phyloP scores from a whole-genome alignment of 2,797 vertebrate genomes.

The Columba guinea region DNA sequence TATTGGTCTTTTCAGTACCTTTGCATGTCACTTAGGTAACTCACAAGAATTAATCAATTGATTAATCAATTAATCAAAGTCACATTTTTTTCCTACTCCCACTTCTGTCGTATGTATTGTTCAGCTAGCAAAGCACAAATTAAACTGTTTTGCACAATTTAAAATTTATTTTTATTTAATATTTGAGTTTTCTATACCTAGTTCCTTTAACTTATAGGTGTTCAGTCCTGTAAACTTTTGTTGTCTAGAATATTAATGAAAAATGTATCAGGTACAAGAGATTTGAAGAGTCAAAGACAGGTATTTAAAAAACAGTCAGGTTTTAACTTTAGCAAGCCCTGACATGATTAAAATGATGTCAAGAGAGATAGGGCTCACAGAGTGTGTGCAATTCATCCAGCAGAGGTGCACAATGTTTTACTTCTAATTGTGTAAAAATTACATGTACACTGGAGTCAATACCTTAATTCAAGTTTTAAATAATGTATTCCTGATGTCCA shows the following conservation, averaged over 20 bases:
- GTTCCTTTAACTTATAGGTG: neutral
- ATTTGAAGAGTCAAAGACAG: neutral
- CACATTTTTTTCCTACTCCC: neutral
- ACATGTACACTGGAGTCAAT: neutral
- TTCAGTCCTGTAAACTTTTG: neutral
- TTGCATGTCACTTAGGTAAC: neutral
- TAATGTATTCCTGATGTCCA: neutral
- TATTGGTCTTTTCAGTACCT: neutral
- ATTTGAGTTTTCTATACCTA: neutral
- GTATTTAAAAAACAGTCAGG: neutral
- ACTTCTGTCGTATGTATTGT: fast-evolving
- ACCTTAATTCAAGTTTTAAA: neutral
- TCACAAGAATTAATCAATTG: neutral
- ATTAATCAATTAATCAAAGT: neutral
- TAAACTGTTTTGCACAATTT: neutral
- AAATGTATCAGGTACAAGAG: neutral
- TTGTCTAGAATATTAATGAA: neutral
- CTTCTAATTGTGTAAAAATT: neutral
- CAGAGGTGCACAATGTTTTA: neutral
- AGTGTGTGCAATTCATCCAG: neutral
- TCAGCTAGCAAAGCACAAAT: neutral
- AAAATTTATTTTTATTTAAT: neutral
- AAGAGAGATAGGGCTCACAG: neutral
- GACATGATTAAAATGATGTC: neutral
- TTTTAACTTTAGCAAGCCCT: neutral